Evolutionary conservation across 2,888 invertebrate species (phyloP).

Genomic region (Netelia melanura): DNA sequence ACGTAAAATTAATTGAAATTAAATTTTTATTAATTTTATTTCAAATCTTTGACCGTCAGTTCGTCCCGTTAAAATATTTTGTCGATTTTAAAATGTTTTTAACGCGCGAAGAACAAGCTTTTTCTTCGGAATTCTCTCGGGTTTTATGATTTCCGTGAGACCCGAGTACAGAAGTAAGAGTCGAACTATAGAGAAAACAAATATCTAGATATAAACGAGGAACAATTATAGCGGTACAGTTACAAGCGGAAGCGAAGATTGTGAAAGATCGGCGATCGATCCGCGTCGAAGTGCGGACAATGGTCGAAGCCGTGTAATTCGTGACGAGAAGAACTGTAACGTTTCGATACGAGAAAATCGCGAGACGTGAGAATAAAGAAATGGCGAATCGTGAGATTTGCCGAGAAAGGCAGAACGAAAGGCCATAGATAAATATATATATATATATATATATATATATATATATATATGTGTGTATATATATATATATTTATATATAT

Average conservation of each 20-base stretch:
- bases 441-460: not conserved
- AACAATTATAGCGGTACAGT: constrained; percentile 10
- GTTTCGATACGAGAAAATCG: constrained; percentile 30
- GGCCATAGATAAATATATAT: not conserved
- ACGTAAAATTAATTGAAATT: too few species aligned
- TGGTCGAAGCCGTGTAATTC: constrained; percentile 16
- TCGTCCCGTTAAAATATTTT: not conserved
- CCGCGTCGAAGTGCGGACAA: constrained; percentile 31
- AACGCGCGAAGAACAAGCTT: too few species aligned
- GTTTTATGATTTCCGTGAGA: not conserved
- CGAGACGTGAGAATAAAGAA: constrained; percentile 33
- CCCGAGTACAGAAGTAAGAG: not conserved
- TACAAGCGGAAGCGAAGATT: constrained; percentile 30
- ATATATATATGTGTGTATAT: too few species aligned
- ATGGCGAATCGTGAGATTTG: constrained; percentile 43
- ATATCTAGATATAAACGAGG: not conserved
- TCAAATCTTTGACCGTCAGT: too few species aligned
- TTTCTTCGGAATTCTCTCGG: not conserved
- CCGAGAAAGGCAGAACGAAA: constrained; percentile 41
- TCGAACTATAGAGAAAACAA: not conserved
- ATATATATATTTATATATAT: not conserved
- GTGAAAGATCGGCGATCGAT: constrained; percentile 5
- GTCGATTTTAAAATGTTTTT: not conserved
- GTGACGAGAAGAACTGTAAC: not conserved
- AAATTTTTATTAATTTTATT: too few species aligned